phyloP scores from a whole-genome alignment of 2,888 invertebrate genomes.

The Matsumyia berberina region DNA sequence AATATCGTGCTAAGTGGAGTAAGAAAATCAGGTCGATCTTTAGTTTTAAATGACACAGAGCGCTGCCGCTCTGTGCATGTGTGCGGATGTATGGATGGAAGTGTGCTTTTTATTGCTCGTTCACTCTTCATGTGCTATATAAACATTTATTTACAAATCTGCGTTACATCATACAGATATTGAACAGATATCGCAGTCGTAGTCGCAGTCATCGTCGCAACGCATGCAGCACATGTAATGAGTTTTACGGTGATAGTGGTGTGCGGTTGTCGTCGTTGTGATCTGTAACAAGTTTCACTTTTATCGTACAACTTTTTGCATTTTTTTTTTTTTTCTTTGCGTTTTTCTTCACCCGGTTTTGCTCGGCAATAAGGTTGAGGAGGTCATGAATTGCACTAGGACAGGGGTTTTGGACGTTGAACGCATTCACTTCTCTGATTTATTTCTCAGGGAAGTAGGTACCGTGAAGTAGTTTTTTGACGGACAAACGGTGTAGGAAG shows the following conservation, averaged over 20 bases:
- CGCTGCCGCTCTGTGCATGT: too few species aligned
- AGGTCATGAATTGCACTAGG: conserved; percentile 58
- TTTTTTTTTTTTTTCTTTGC: conserved; percentile 10
- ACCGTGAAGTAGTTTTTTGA: too few species aligned
- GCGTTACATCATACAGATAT: conserved; percentile 67
- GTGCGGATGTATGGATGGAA: neutral
- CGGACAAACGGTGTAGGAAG: neutral
- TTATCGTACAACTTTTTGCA: conserved; percentile 50
- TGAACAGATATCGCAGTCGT: conserved; percentile 43
- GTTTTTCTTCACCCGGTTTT: conserved; percentile 49
- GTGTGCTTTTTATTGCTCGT: conserved; percentile 9
- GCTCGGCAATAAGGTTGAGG: conserved; percentile 52
- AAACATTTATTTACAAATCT: conserved; percentile 57
- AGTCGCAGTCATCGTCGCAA: neutral
- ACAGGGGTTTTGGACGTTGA: neutral
- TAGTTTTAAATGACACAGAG: conserved; percentile 61
- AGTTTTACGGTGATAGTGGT: conserved; percentile 25
- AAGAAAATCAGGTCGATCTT: conserved; percentile 73
- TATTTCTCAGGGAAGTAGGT: conserved; percentile 31
- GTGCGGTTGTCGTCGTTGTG: conserved; percentile 24
- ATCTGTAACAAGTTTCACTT: conserved; percentile 75
- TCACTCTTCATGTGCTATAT: conserved; percentile 9
- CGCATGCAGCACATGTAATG: conserved; percentile 66
- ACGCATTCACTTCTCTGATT: conserved; percentile 8
- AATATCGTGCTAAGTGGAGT: conserved; percentile 68